Conservation (phyloP, 2,113 vertebrate genomes). For the Heteronetta atricapilla region DNA sequence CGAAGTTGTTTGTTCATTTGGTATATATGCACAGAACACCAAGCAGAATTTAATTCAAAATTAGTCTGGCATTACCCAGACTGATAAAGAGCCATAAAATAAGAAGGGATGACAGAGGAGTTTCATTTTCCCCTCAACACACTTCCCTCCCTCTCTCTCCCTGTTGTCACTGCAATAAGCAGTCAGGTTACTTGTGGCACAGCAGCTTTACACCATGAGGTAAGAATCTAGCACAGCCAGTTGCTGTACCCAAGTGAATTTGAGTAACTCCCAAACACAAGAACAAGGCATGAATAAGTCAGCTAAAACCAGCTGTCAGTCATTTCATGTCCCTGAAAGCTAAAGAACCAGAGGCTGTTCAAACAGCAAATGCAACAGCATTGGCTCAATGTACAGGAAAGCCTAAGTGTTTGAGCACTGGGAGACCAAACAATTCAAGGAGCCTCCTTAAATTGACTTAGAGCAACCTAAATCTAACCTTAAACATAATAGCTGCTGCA, state of each 20-base stretch:
- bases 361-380: not conserved
- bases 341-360: not conserved
- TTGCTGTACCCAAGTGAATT: not conserved
- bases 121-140: not conserved
- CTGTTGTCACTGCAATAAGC: not conserved
- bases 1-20: not conserved
- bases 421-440: not conserved
- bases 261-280: not conserved
- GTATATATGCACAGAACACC: rapidly evolving
- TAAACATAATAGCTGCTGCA: not conserved
- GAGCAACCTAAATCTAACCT: not conserved
- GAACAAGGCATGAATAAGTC: not conserved
- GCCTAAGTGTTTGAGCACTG: rapidly evolving
- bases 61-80: not conserved
- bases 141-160: not conserved
- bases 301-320: not conserved
- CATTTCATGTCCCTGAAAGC: not conserved
- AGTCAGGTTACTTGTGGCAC: not conserved
- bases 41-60: not conserved
- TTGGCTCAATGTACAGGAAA: not conserved
- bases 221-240: conserved; percentile 5
- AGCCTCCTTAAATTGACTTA: not conserved
- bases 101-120: not conserved
- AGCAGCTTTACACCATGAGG: not conserved
- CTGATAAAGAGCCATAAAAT: not conserved